Conservation (phyloP, 2,113 vertebrate species). For the Microcebus murinus region DNA sequence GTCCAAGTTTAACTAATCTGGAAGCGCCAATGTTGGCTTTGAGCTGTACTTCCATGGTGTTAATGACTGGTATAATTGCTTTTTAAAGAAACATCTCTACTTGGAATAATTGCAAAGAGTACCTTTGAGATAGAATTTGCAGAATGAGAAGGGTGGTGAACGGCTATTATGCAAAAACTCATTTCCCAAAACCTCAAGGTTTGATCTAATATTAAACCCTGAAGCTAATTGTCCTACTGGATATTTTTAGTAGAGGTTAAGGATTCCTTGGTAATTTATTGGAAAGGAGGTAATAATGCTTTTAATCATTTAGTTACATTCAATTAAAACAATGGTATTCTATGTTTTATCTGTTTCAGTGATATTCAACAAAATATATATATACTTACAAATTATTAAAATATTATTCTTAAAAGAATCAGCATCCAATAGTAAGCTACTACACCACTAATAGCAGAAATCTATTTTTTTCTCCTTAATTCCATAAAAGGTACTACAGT, state of each 20-base stretch:
- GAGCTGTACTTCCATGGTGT: neutral
- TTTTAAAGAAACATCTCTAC: constrained; percentile 58
- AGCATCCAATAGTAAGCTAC: neutral
- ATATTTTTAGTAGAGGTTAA: constrained; percentile 60
- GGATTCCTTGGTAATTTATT: constrained; percentile 27
- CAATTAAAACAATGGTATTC: constrained; percentile 22
- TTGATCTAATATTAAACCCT: constrained; percentile 57
- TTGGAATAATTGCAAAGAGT: constrained; percentile 54
- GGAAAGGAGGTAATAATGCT: constrained; percentile 1
- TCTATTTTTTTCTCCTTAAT: neutral
- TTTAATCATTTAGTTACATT: constrained; percentile 14
- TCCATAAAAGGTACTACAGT: neutral
- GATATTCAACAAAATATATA: neutral
- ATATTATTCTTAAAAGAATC: constrained; percentile 44
- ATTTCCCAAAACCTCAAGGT: constrained; percentile 43
- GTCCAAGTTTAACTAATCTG: constrained; percentile 24
- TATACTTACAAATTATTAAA: neutral
- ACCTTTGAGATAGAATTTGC: constrained; percentile 57
- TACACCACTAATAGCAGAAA: neutral
- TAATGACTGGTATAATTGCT: constrained; percentile 58
- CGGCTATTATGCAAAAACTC: constrained; percentile 43
- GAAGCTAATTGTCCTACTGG: constrained; percentile 36
- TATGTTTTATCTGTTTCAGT: neutral
- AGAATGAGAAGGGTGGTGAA: constrained; percentile 38
- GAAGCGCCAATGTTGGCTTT: neutral